Conservation (phyloP, 2,888 invertebrate species). For the Cylloceria caligata region DNA sequence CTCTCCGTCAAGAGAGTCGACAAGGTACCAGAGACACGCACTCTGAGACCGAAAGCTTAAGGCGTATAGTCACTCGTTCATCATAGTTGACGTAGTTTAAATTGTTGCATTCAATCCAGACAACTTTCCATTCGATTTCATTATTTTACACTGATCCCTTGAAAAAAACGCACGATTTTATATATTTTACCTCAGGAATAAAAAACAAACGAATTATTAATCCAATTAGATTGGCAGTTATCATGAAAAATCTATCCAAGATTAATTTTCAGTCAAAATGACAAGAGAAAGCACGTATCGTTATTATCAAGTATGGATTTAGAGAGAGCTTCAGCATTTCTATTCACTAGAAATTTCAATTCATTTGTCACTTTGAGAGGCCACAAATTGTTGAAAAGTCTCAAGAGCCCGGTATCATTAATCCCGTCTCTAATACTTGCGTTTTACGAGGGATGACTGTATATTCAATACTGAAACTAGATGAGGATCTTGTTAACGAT, state of each 20-base stretch:
- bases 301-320: neutral
- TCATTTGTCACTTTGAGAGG: neutral
- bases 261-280: no score
- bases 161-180: neutral
- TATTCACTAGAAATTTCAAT: neutral
- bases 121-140: constrained; percentile 65
- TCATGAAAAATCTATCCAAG: no score
- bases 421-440: neutral
- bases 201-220: neutral
- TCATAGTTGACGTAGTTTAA: constrained; percentile 73
- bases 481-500: neutral
- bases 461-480: neutral
- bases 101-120: constrained; percentile 72
- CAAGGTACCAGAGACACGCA: constrained; percentile 86
- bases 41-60: constrained; percentile 65
- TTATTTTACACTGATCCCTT: neutral
- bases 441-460: neutral
- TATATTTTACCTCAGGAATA: neutral
- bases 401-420: neutral
- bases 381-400: neutral
- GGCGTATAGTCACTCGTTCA: constrained; percentile 39
- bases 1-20: constrained; percentile 87
- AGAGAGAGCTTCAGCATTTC: neutral
- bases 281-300: neutral
- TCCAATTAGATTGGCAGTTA: no score